phyloP scores from a whole-genome alignment of 2,797 vertebrate genomes.

The Sebastes variabilis region DNA sequence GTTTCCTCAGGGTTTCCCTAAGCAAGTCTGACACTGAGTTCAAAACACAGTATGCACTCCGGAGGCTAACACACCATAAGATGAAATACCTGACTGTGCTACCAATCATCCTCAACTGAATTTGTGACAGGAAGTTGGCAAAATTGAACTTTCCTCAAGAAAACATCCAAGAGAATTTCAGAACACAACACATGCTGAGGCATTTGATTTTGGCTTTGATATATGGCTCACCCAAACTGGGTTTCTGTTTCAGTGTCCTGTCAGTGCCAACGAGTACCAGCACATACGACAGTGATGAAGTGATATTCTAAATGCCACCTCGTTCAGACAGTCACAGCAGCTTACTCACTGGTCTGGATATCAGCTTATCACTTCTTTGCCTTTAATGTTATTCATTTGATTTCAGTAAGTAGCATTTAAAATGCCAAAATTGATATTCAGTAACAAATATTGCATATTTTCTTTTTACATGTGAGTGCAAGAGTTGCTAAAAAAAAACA shows the following conservation, averaged over 20 bases:
- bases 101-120: slow-evolving; percentile 51
- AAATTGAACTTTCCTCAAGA: slow-evolving; percentile 38
- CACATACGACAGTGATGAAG: not conserved
- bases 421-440: not conserved
- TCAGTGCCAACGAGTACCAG: not conserved
- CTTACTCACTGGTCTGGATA: not conserved
- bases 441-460: too few relatives aligned
- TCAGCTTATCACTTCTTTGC: not conserved
- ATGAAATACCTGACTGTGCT: slow-evolving; percentile 78
- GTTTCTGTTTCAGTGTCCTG: not conserved
- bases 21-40: slow-evolving; percentile 78
- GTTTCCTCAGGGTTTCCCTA: slow-evolving; percentile 80
- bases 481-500: not conserved
- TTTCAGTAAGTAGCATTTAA: not conserved
- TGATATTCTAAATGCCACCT: not conserved
- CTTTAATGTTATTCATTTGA: not conserved
- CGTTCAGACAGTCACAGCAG: not conserved
- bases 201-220: not conserved
- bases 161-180: slow-evolving; percentile 31
- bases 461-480: not conserved
- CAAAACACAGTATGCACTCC: slow-evolving; percentile 72
- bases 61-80: slow-evolving; percentile 63
- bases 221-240: not conserved
- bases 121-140: slow-evolving; percentile 42
- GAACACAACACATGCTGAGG: slow-evolving; percentile 14